A percentile compares a stretch with the other conserved stretches of the same genome.
phyloP scores from a whole-genome alignment of 2,888 invertebrate genomes.

The Caenorhabditis sp. region DNA sequence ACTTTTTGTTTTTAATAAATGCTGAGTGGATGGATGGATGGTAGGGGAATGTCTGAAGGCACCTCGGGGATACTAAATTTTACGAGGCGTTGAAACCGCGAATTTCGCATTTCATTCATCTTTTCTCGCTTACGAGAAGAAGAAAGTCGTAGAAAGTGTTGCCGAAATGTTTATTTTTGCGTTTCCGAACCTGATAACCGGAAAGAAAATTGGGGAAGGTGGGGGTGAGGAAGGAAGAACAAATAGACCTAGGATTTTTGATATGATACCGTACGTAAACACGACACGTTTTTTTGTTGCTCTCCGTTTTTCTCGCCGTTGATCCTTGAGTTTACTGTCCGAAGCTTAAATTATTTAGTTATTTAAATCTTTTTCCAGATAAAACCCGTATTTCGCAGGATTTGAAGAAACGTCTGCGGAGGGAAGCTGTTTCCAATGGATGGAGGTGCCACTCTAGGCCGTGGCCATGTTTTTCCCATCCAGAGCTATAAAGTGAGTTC shows the following conservation, averaged over 20 bases:
- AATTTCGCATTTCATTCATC: slow-evolving; percentile 10
- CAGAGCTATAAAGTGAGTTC: slow-evolving; percentile 73
- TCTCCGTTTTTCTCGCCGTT: slow-evolving; percentile 4
- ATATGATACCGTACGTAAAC: slow-evolving; percentile 38
- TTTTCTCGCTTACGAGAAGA: slow-evolving; percentile 10
- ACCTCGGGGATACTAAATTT: slow-evolving; percentile 53
- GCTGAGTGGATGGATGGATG: slow-evolving; percentile 29
- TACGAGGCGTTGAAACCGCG: slow-evolving; percentile 52
- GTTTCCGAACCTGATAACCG: slow-evolving; percentile 55
- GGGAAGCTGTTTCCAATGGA: slow-evolving; percentile 52
- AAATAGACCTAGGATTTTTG: slow-evolving; percentile 25
- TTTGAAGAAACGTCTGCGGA: neutral
- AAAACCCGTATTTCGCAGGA: neutral
- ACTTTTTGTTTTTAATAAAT: slow-evolving; percentile 37
- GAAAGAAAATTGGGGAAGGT: slow-evolving; percentile 2
- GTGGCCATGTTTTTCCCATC: slow-evolving; percentile 76
- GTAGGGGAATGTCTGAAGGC: slow-evolving; percentile 27
- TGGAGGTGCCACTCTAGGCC: slow-evolving; percentile 76
- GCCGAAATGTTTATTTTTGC: slow-evolving; percentile 45
- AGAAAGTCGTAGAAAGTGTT: slow-evolving; percentile 22
- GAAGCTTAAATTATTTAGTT: neutral
- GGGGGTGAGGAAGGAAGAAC: slow-evolving; percentile 17
- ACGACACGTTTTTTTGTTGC: slow-evolving; percentile 35
- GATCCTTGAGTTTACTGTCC: neutral
- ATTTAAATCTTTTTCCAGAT: neutral